phyloP scores from a whole-genome alignment of 1,140 invertebrate species.

The Caerostris darwini region DNA sequence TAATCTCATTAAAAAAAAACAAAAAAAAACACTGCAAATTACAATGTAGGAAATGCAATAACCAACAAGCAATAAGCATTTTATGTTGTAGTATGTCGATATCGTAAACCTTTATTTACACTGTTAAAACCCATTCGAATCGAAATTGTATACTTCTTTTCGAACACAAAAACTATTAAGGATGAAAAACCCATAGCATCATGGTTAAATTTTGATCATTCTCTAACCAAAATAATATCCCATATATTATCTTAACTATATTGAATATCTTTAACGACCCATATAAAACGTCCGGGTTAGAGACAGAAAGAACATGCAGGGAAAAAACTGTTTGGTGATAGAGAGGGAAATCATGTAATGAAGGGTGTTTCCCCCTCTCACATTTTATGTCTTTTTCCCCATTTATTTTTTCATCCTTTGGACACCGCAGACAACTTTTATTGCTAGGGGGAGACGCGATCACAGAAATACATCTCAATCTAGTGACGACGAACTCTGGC shows the following conservation, averaged over 20 bases:
- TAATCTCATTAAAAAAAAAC: no score
- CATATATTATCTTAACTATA: background rate
- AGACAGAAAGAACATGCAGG: background rate
- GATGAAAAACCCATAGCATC: background rate
- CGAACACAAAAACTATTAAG: background rate
- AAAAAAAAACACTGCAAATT: no score
- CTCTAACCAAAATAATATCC: background rate
- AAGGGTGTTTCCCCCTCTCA: conserved; percentile 17
- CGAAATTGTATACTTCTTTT: background rate
- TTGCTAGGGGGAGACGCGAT: conserved; percentile 28
- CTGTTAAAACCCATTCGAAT: no score
- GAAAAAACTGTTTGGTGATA: background rate
- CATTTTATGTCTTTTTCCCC: conserved; percentile 4
- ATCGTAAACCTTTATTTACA: no score
- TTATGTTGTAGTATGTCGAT: no score
- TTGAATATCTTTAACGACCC: conserved; percentile 27
- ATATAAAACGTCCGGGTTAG: background rate
- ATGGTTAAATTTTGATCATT: background rate
- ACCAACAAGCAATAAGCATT: no score
- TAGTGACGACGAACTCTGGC: background rate
- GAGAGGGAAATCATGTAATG: conserved; percentile 43
- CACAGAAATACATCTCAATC: conserved; percentile 11
- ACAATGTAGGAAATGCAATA: no score
- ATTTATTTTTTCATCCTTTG: background rate
- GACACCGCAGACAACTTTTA: conserved; percentile 45